Evolutionary conservation across 2,113 vertebrate species (phyloP), one percentile per base, ranked within the genome.

Genomic region (Hiodon tergisus): DNA sequence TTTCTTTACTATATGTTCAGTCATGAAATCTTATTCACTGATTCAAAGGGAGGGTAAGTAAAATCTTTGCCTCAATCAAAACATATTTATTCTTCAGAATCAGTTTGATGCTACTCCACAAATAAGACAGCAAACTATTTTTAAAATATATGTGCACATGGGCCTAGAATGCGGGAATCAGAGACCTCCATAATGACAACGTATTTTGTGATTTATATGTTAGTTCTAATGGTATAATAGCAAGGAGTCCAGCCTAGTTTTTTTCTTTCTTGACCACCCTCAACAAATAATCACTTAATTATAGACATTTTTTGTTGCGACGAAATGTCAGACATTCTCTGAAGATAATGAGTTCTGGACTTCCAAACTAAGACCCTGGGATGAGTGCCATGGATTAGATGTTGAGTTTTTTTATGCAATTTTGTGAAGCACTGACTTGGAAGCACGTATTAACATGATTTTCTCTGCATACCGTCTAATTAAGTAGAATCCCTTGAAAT

Each of bases 261-360:
- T 70, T 55, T 72, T 52, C 51, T 8, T 71, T 17, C 69, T 60
- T 68, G 66, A 68, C 3, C 7, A 3, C 60, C 47, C 59, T 52
- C 3, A 51, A 53, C 51, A 10, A 53, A 16, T 63, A 70, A 76
- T 69, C 61, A 46, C 17, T 10, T 60, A 69, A 70, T 47, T 69
- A 60, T 9, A 46, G 9, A 17, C 8, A 3, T 10, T 31, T 76
- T 46, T 61, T 51, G 55, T 60, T 63, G 46, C 46, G 10, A 7
- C 53, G 72, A 48, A 73, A 52, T 73, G 10, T 6, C 9, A 46
- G 16, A 76, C 14, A 63, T 7, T 4, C 69, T 55, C 57, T 16
- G 17, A 6, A 58, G 3, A 51, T 71, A 71, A 71, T 71, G 53
- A 71, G 8, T 52, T 71, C 14, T 57, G 10, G 54, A 57, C 10